These are phyloP conservation scores for Eospalax fontanierii DNA, from an alignment of 2,797 vertebrate species.

Conservation along the genomic window DNA sequence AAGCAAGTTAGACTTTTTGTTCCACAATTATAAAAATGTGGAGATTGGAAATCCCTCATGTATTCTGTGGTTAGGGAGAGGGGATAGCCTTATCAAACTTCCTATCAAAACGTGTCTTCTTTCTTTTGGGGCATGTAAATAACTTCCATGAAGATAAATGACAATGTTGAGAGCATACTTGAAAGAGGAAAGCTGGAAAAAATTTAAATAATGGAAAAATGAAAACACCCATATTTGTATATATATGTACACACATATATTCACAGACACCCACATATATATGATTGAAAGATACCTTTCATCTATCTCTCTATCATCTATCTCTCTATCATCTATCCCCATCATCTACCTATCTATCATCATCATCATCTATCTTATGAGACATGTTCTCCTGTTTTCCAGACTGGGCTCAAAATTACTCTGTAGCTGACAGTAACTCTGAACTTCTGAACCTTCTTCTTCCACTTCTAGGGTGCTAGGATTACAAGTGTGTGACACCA, in stretches of 20 bases:
- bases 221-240: not conserved
- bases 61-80: not conserved
- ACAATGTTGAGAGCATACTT: not conserved
- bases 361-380: not conserved
- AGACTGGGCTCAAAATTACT: not conserved
- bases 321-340: not conserved
- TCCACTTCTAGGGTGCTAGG: not conserved
- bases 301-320: not conserved
- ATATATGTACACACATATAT: not conserved
- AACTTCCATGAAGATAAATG: not conserved
- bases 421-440: not conserved
- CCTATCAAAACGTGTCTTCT: not conserved
- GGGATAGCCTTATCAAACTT: not conserved
- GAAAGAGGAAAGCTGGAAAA: not conserved
- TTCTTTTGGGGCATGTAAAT: not conserved
- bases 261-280: not conserved
- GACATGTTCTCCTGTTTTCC: not conserved
- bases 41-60: not conserved
- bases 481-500: not conserved
- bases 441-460: not conserved
- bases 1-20: not conserved
- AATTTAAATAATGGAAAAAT: not conserved
- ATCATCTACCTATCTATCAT: not conserved
- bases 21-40: not conserved
- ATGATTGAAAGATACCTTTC: not conserved